Evolutionary conservation across 2,797 vertebrate species (phyloP).

Genomic region (Somateria mollissima): DNA sequence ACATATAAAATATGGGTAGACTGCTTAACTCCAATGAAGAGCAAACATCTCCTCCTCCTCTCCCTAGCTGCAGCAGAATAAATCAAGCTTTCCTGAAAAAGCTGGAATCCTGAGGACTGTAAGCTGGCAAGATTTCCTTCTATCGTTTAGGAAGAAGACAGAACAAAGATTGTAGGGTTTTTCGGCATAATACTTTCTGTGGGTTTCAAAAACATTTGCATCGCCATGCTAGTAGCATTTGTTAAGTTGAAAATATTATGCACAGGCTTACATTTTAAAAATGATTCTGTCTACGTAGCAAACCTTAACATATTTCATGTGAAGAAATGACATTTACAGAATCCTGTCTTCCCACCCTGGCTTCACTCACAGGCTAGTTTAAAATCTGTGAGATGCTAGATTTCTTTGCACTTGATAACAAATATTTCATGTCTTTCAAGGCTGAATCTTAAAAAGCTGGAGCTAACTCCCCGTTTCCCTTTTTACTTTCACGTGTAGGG

Average conservation of each 20-base stretch:
- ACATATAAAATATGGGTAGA: background rate
- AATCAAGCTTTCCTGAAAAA: background rate
- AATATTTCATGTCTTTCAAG: background rate
- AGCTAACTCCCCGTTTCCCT: background rate
- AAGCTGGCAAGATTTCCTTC: background rate
- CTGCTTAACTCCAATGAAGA: background rate
- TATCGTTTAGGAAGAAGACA: background rate
- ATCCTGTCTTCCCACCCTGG: background rate
- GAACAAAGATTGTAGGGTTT: background rate
- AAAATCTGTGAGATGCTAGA: background rate
- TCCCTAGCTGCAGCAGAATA: background rate
- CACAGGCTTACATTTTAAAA: background rate
- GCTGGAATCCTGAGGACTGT: background rate
- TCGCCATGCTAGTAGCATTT: background rate
- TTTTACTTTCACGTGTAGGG: conserved; percentile 73
- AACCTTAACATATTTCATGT: background rate
- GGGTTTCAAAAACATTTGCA: background rate
- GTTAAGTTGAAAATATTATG: background rate
- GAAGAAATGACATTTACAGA: background rate
- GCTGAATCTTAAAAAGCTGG: background rate
- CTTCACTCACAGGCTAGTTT: background rate
- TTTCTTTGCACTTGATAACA: background rate
- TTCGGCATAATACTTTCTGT: background rate
- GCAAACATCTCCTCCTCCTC: background rate
- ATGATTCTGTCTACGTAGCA: background rate